Evolutionary conservation across 2,888 invertebrate species (phyloP).

Genomic region (Erynnis tages): DNA sequence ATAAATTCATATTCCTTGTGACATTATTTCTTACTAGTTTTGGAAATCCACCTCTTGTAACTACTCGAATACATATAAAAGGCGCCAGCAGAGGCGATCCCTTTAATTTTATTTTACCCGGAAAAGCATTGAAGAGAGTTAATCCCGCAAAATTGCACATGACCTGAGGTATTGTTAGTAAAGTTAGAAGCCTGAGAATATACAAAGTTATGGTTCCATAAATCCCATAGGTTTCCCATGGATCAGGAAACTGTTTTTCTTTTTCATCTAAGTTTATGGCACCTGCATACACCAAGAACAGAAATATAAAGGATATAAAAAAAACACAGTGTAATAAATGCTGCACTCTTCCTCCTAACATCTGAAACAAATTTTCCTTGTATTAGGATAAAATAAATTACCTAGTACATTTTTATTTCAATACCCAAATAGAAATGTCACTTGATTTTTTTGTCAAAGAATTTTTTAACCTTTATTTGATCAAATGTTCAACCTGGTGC

Average conservation of each 20-base stretch:
- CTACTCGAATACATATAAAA: slow-evolving; percentile 96
- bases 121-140: slow-evolving; percentile 95
- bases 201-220: slow-evolving; percentile 88
- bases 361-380: slow-evolving; percentile 66
- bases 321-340: slow-evolving; percentile 91
- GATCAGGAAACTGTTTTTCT: slow-evolving; percentile 84
- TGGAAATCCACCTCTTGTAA: slow-evolving; percentile 96
- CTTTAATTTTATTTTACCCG: slow-evolving; percentile 93
- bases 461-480: no score
- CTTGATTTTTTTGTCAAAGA: background rate
- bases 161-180: slow-evolving; percentile 94
- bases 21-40: slow-evolving; percentile 94
- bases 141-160: slow-evolving; percentile 93
- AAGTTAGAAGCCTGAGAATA: slow-evolving; percentile 88
- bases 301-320: slow-evolving; percentile 86
- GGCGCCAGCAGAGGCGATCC: slow-evolving; percentile 95
- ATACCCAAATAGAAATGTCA: no score
- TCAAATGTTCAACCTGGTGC: no score
- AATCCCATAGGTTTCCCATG: slow-evolving; percentile 91
- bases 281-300: slow-evolving; percentile 87
- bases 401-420: no score
- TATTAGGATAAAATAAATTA: no score
- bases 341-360: slow-evolving; percentile 86
- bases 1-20: slow-evolving; percentile 91
- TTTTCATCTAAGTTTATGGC: slow-evolving; percentile 82